Evolutionary conservation across 1,140 invertebrate species (phyloP), one percentile per base, ranked within the genome.

Genomic region (Dendrolimus punctatus): DNA sequence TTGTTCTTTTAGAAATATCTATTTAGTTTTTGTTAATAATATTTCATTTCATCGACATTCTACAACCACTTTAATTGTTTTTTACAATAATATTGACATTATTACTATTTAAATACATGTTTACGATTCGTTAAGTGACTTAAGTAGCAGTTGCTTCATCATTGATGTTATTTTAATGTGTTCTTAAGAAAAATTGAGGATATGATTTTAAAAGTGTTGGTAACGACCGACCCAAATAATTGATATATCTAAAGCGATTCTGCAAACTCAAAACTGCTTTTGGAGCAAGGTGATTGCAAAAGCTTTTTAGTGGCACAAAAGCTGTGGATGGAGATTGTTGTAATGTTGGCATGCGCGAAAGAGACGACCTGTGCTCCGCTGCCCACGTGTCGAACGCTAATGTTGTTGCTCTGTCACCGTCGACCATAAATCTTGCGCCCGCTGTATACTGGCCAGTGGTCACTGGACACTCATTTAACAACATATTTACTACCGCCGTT

Each of bases 341-440:
- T 46, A 57, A 52, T 51, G 55, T 42, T 41, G 47, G 51, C 23
- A 37, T n/a, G 64, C 55, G 65, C 47, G 58, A 65, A 58, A 44
- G 66, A 58, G 64, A 64, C 51, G 60, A 49, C 40, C 42, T 47
- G 43, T 53, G 44, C 48, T 40, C 60, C 8, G 49, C 54, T 40
- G 50, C 56, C 66, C 69, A 69, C 70, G 58, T 68, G 66, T 57
- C 55, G 8, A 38, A 39, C 42, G 8, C 51, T 60, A 58, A 64
- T 66, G 56, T 66, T 61, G 56, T 69, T 54, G 57, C 57, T 53
- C 55, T 64, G 59, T 68, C 61, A 51, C 60, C 47, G 37, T 9
- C 58, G 39, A 37, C 48, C 39, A 58, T 66, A 60, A 63, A 63
- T 58, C 57, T 60, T 39, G 39, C 50, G 23, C 23, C 23, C 55